Evolutionary conservation across 30 jellyfish, hydroid and myxozoan species (phyloP).

Genomic region (Aurelia aurita): DNA sequence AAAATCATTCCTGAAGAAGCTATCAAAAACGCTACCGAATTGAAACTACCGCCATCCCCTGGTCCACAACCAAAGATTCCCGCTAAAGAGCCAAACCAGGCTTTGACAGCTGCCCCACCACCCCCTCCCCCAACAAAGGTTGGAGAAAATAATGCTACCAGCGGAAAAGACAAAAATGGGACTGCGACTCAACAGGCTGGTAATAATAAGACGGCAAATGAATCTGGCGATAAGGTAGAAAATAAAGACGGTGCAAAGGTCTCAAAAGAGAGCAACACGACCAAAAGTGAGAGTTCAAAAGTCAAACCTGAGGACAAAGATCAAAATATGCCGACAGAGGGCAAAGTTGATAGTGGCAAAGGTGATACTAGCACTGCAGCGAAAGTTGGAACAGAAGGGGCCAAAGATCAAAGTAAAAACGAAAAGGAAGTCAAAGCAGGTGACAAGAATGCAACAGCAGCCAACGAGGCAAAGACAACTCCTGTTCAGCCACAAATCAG

Average conservation of each 20-base stretch:
- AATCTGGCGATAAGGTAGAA: background rate
- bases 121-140: background rate
- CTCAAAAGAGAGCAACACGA: background rate
- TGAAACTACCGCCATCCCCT: conserved; percentile 30
- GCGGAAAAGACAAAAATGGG: background rate
- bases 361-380: background rate
- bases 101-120: background rate
- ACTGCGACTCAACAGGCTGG: background rate
- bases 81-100: conserved; percentile 40
- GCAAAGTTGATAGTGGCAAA: background rate
- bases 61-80: conserved; percentile 46
- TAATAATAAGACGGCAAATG: background rate
- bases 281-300: background rate
- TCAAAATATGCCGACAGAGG: background rate
- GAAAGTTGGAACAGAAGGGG: conserved; percentile 3
- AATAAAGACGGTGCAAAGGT: background rate
- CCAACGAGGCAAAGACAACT: too few relatives aligned
- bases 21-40: conserved; percentile 14
- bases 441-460: background rate
- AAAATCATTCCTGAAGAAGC: conserved; percentile 41
- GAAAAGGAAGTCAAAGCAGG: conserved; percentile 5
- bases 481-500: too few relatives aligned
- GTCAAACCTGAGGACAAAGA: background rate
- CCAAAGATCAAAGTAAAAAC: background rate
- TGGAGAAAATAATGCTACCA: background rate